Base-by-base conservation (phyloP, 2,888 invertebrate species). In the Argyresthia goedartella region DNA sequence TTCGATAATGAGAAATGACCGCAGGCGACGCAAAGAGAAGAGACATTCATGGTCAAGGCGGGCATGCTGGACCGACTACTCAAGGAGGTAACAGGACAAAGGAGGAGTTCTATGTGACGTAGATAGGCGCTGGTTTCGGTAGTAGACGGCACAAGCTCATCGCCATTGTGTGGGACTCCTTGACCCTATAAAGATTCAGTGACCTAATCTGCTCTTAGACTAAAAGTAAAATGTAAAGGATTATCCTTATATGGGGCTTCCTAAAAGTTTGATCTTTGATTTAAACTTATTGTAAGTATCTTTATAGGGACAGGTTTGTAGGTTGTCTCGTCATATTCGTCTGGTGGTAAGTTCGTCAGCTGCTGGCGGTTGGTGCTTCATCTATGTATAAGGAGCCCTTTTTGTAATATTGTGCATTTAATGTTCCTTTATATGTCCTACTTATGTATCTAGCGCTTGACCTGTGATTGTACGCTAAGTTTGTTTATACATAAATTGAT, bases 1-100 rank as follows among this genome's bases (percentile, higher is more conserved):
- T 76, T 76, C 73, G 77, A 81, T 81, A 84, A 85, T 71, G 72
- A 73, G 72, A 67, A 71, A 81, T 81, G 77, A 79, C 79, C 79
- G 75, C 89, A 97, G 96, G 96, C 97, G 71, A 95, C 96, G 75
- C 93, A 96, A 89, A 94, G 96, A 87, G 97, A 98, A 89, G 97
- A 97, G 88, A 92, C 94, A 66, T 96, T 93, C 89, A 94, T 95
- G 81, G 91, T 91, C 80, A 95, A 95, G 88, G 94, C 96, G 76
- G 95, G 96, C 90, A 89, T 92, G 73, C 90, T 96, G 88, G 93
- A 93, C 86, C 91, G 92, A 84, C 93, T 95, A 86, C 91, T 97
- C 69, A 95, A 94, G 92, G 96, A 97, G 96, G 97, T 97, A 94
- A 92, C 76, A 67, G 60, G 61, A 62, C 60, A 60, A 61, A 65